phyloP scores from a whole-genome alignment of 2,888 invertebrate species.

The Autographa gamma region DNA sequence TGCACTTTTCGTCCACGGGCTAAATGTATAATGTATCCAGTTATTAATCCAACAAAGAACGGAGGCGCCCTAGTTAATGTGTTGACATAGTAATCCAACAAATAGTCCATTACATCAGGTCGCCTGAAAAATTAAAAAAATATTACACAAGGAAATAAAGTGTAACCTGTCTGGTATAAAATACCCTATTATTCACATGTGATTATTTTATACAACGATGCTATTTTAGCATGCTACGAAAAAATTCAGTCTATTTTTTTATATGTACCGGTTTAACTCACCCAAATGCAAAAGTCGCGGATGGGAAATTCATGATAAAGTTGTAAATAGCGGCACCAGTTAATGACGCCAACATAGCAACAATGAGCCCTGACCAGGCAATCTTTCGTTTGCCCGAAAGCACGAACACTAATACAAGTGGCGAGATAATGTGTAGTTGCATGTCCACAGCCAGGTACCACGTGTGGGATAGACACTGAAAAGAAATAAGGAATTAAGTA shows the following conservation, averaged over 20 bases:
- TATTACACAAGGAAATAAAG: background rate
- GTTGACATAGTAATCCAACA: slow-evolving; percentile 69
- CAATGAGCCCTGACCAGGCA: slow-evolving; percentile 68
- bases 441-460: slow-evolving; percentile 82
- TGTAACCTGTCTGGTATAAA: too few relatives aligned
- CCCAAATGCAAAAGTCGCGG: slow-evolving; percentile 62
- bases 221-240: background rate
- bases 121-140: slow-evolving; percentile 42
- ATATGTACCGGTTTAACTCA: slow-evolving; percentile 54
- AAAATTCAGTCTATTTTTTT: too few relatives aligned
- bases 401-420: slow-evolving; percentile 74
- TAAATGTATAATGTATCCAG: slow-evolving; percentile 73
- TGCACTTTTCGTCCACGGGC: slow-evolving; percentile 60
- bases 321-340: slow-evolving; percentile 66
- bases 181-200: too few relatives aligned
- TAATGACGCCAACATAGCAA: slow-evolving; percentile 59
- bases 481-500: background rate
- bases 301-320: slow-evolving; percentile 66
- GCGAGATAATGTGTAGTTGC: slow-evolving; percentile 77
- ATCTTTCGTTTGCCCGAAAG: slow-evolving; percentile 59
- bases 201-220: too few relatives aligned
- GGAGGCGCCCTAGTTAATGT: slow-evolving; percentile 73
- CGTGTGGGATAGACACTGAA: slow-evolving; percentile 73
- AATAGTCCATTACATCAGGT: slow-evolving; percentile 52
- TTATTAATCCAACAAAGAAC: slow-evolving; percentile 77